Evolutionary conservation across 2,888 invertebrate genomes (phyloP).

Genomic region (Polylopha cassiicola): DNA sequence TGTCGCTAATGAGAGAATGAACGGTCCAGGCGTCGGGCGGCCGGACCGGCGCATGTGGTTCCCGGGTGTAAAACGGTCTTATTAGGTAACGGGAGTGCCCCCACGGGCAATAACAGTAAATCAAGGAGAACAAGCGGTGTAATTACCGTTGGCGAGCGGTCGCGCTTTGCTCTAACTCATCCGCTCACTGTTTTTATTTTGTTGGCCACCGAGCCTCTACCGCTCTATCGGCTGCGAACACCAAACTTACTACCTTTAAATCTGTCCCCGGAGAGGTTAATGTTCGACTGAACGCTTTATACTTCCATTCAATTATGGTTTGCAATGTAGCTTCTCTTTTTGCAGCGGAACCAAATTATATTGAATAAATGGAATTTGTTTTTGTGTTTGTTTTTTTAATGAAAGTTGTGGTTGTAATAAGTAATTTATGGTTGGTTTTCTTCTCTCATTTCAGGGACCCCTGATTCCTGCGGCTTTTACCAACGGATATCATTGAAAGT

Average conservation of each 20-base stretch:
- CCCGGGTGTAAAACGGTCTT: conserved; percentile 74
- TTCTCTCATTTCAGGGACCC: conserved; percentile 87
- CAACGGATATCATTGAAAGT: conserved; percentile 97
- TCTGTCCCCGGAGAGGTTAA: conserved; percentile 68
- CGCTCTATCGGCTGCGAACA: conserved; percentile 70
- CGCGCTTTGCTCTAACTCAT: conserved; percentile 74
- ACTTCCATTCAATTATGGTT: conserved; percentile 61
- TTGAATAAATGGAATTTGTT: not conserved
- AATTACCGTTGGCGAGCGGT: conserved; percentile 76
- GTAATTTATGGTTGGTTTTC: conserved; percentile 23
- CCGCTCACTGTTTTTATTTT: conserved; percentile 74
- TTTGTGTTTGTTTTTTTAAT: not conserved
- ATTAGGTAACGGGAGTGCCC: conserved; percentile 76
- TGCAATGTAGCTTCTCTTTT: conserved; percentile 34
- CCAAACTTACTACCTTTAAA: conserved; percentile 72
- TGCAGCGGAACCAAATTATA: not conserved
- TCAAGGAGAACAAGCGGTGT: conserved; percentile 78
- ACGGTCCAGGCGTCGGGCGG: conserved; percentile 51
- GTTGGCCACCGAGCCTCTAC: conserved; percentile 63
- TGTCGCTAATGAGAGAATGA: conserved; percentile 71
- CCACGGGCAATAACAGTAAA: conserved; percentile 78
- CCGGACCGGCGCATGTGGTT: conserved; percentile 65
- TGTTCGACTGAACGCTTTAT: conserved; percentile 63
- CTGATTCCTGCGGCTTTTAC: conserved; percentile 99
- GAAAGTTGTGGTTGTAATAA: not conserved